Percentiles rank a stretch among this genome's conserved stretches.
phyloP scores from a whole-genome alignment of 2,797 vertebrate species.

The Hypotaenidia okinawae region DNA sequence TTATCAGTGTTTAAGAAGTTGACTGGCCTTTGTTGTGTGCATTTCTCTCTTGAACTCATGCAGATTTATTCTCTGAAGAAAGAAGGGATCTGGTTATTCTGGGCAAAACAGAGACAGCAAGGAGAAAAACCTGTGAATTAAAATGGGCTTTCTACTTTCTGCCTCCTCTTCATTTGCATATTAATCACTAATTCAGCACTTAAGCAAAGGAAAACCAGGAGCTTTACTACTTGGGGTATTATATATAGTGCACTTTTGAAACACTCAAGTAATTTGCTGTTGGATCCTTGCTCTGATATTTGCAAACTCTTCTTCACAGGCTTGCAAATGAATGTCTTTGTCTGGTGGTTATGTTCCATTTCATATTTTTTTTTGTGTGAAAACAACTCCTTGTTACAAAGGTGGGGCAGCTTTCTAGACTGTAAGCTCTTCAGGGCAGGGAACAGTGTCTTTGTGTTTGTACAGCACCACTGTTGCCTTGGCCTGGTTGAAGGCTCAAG shows the following conservation, averaged over 20 bases:
- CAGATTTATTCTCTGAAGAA: background rate
- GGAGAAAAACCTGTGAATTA: background rate
- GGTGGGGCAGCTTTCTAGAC: slow-evolving; percentile 31
- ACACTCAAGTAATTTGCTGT: background rate
- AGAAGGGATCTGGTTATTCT: background rate
- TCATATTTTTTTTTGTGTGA: background rate
- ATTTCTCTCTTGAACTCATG: background rate
- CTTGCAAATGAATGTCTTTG: background rate
- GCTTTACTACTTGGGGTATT: background rate
- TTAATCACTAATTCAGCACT: background rate
- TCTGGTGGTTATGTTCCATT: slow-evolving; percentile 21
- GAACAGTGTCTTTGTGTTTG: background rate
- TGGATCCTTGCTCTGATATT: background rate
- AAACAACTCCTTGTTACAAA: background rate
- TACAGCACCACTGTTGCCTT: background rate
- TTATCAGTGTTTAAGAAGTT: background rate
- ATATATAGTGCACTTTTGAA: background rate
- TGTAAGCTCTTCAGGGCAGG: slow-evolving; percentile 62
- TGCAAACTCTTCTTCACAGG: background rate
- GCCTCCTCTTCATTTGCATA: background rate
- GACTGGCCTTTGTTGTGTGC: background rate
- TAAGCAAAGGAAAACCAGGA: background rate
- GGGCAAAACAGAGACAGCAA: background rate
- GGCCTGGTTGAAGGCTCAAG: background rate
- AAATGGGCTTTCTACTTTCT: background rate